These are phyloP conservation scores for Ichneumoninae sp. DNA, from an alignment of 2,888 invertebrate genomes.

Conservation along the genomic window DNA sequence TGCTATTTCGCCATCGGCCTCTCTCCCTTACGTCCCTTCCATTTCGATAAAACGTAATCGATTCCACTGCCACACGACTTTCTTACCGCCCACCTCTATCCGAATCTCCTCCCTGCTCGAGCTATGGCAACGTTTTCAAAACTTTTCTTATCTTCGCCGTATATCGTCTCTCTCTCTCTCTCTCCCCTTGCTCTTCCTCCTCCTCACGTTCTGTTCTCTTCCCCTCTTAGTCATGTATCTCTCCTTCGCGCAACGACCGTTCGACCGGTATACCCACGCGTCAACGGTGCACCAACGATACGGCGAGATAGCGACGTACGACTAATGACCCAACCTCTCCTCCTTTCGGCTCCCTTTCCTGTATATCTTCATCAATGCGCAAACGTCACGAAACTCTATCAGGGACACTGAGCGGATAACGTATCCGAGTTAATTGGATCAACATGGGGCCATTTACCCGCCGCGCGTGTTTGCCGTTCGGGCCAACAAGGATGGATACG, in stretches of 20 bases:
- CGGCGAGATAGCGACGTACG: constrained; percentile 56
- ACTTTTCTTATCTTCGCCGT: constrained; percentile 68
- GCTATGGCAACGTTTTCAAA: constrained; percentile 68
- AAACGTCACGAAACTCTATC: constrained; percentile 42
- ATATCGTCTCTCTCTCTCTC: not conserved
- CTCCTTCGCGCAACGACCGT: constrained; percentile 43
- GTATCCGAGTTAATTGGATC: constrained; percentile 49
- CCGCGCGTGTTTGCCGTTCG: constrained; percentile 1
- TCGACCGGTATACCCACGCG: constrained; percentile 61
- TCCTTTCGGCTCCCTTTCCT: constrained; percentile 10
- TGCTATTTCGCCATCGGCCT: constrained; percentile 14
- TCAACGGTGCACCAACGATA: constrained; percentile 59
- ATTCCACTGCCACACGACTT: constrained; percentile 59
- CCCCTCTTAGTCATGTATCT: constrained; percentile 37
- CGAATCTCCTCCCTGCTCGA: constrained; percentile 44
- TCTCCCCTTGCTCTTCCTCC: constrained; percentile 40
- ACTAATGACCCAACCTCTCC: constrained; percentile 62
- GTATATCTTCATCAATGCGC: constrained; percentile 56
- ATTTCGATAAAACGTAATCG: constrained; percentile 72
- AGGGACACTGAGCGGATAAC: constrained; percentile 37
- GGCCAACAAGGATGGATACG: constrained; percentile 11
- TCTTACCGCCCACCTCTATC: constrained; percentile 57
- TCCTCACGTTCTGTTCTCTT: constrained; percentile 47
- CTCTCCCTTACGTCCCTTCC: constrained; percentile 59
- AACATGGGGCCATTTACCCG: constrained; percentile 6